A percentile compares a stretch with the other conserved stretches of the same genome.
These are phyloP conservation scores for Dendrocincla tyrannina DNA, from an alignment of 2,797 vertebrate species.

Conservation along the genomic window DNA sequence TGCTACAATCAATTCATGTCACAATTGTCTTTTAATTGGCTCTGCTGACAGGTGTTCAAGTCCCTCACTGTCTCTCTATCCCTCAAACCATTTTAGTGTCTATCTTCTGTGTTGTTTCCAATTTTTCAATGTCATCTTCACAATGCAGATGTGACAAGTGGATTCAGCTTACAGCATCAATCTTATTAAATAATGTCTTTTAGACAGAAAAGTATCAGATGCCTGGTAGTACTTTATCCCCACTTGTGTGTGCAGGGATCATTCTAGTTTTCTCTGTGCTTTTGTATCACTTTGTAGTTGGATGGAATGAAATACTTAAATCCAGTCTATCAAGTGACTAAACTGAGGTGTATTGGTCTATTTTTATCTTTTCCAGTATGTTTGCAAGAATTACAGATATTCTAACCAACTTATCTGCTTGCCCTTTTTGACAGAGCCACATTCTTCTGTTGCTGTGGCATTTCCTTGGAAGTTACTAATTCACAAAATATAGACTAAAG, in stretches of 20 bases:
- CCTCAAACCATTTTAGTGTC: neutral
- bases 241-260: neutral
- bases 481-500: neutral
- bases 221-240: neutral
- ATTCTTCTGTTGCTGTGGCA: neutral
- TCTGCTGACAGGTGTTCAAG: neutral
- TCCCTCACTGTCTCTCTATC: neutral
- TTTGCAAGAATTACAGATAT: neutral
- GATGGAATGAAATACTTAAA: neutral
- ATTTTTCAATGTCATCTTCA: conserved; percentile 9
- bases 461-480: neutral
- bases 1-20: neutral
- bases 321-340: neutral
- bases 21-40: neutral
- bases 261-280: neutral
- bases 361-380: neutral
- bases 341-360: neutral
- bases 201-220: neutral
- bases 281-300: neutral
- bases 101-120: neutral
- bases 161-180: neutral
- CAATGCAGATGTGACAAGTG: neutral
- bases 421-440: neutral
- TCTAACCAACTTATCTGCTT: neutral
- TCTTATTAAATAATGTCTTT: neutral